phyloP scores from a whole-genome alignment of 1,140 invertebrate species.

The Acyrthosiphon pisum region DNA sequence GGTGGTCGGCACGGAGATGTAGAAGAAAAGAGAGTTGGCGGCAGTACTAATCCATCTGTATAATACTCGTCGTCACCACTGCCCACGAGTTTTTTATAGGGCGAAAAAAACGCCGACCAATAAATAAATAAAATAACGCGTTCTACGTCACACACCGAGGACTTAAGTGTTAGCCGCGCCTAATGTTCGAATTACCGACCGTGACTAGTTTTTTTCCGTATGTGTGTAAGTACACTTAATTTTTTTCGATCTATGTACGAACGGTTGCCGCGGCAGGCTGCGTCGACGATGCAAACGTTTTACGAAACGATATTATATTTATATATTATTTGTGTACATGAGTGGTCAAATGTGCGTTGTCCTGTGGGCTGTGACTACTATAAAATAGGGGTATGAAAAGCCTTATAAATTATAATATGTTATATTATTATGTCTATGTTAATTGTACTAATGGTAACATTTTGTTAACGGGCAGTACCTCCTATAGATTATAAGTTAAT shows the following conservation, averaged over 20 bases:
- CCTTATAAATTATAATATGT: not conserved
- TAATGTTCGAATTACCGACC: conserved; percentile 52
- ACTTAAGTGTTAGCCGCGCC: conserved; percentile 11
- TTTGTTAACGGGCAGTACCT: not conserved
- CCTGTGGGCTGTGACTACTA: not conserved
- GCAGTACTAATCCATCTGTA: not conserved
- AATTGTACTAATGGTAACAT: not conserved
- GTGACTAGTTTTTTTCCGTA: conserved; percentile 47
- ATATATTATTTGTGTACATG: not conserved
- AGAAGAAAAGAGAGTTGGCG: not conserved
- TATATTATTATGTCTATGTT: not conserved
- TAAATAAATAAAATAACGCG: not conserved
- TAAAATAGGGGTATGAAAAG: not conserved
- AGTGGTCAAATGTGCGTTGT: not conserved
- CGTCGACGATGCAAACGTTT: not conserved
- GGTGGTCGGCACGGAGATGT: not conserved
- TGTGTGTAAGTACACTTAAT: not conserved
- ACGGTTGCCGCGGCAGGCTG: not conserved
- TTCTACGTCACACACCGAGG: not conserved
- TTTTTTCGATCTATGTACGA: not conserved
- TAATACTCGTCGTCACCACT: not conserved
- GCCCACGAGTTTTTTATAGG: not conserved
- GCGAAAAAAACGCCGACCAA: not conserved
- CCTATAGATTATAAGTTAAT: not conserved
- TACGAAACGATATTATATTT: not conserved